Percentiles rank a stretch among this genome's conserved stretches.
Evolutionary conservation across 2,888 invertebrate genomes (phyloP).

Genomic region (Stenurella melanura): DNA sequence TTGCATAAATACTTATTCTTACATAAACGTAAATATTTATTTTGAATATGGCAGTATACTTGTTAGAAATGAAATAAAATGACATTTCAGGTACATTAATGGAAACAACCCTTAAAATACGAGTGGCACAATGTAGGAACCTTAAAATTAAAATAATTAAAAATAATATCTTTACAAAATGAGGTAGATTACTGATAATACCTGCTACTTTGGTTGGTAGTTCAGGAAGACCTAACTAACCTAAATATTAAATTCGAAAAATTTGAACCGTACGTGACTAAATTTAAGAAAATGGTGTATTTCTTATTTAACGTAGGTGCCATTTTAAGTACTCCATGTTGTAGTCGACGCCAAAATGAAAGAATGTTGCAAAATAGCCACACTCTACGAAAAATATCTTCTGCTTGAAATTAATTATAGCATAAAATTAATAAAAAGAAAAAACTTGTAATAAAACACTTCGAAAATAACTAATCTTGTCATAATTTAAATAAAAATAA

Average conservation of each 20-base stretch:
- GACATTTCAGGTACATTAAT: slow-evolving; percentile 63
- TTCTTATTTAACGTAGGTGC: slow-evolving; percentile 67
- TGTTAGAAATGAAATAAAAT: slow-evolving; percentile 43
- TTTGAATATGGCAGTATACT: slow-evolving; percentile 28
- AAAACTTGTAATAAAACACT: slow-evolving; percentile 62
- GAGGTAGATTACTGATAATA: slow-evolving; percentile 60
- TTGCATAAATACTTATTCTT: no score
- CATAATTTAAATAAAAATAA: slow-evolving; percentile 66
- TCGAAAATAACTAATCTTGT: slow-evolving; percentile 67
- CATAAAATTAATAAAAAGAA: slow-evolving; percentile 60
- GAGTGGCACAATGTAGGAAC: slow-evolving; percentile 66
- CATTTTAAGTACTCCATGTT: slow-evolving; percentile 64
- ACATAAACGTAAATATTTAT: no score
- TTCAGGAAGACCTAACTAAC: slow-evolving; percentile 47
- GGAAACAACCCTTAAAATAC: slow-evolving; percentile 55
- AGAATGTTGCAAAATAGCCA: slow-evolving; percentile 57
- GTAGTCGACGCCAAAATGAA: slow-evolving; percentile 66
- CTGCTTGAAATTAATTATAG: slow-evolving; percentile 48
- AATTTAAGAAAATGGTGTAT: slow-evolving; percentile 56
- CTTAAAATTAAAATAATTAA: slow-evolving; percentile 55
- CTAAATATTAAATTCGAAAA: slow-evolving; percentile 49
- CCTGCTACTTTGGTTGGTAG: slow-evolving; percentile 51
- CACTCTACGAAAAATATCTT: slow-evolving; percentile 65
- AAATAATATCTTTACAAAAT: slow-evolving; percentile 63
- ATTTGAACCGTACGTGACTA: slow-evolving; percentile 46